Evolutionary conservation across 2,888 invertebrate species (phyloP).

Genomic region (Philereme transversata): DNA sequence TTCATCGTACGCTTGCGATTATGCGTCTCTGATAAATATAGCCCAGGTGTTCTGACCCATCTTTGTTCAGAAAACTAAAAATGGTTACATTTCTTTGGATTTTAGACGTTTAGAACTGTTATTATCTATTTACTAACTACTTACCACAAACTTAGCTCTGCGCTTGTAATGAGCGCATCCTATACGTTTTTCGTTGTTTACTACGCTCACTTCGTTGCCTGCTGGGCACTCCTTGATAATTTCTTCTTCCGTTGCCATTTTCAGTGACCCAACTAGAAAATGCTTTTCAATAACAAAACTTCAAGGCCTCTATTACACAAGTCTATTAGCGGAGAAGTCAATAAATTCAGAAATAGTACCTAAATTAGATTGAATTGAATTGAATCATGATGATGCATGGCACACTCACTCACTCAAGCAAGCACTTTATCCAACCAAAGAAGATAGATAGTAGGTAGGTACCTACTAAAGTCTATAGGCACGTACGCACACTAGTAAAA

Average conservation of each 20-base stretch:
- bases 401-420: too few relatives aligned
- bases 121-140: slow-evolving; percentile 49
- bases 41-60: slow-evolving; percentile 52
- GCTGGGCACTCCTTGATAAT: slow-evolving; percentile 46
- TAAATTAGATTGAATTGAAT: not conserved
- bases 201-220: slow-evolving; percentile 51
- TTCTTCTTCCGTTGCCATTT: slow-evolving; percentile 65
- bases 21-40: slow-evolving; percentile 65
- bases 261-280: slow-evolving; percentile 32
- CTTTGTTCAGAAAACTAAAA: slow-evolving; percentile 21
- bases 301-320: slow-evolving; percentile 32
- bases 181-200: slow-evolving; percentile 74
- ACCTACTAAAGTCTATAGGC: too few relatives aligned
- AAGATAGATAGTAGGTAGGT: too few relatives aligned
- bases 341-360: not conserved
- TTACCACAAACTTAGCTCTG: slow-evolving; percentile 93
- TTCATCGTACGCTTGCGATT: slow-evolving; percentile 41
- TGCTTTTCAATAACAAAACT: slow-evolving; percentile 35
- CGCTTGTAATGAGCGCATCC: slow-evolving; percentile 94
- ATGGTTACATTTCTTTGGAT: not conserved
- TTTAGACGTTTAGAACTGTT: not conserved
- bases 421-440: too few relatives aligned
- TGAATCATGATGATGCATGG: too few relatives aligned
- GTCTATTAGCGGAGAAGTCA: not conserved
- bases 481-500: too few relatives aligned